Evolutionary conservation across 2,888 invertebrate genomes (phyloP), one percentile per base, ranked within the genome.

Genomic region (Drosophila fulvimacula): DNA sequence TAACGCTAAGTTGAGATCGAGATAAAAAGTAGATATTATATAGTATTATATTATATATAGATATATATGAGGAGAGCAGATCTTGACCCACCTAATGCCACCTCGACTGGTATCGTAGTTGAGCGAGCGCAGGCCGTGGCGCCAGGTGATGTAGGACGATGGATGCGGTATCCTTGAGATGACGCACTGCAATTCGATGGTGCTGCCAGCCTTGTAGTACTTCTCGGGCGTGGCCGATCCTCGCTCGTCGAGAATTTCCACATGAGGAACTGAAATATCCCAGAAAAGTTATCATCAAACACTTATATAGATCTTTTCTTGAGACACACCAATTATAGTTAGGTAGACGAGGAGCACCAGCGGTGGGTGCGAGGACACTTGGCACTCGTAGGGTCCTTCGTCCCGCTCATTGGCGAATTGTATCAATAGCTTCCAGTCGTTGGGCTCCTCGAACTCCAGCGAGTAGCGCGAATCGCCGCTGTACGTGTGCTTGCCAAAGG

Each of bases 201-300:
- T 96, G 80, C 96, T 96, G 36, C 96, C 96, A 81, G 96, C 95
- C 91, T 96, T 96, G 93, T 96, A 96, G 92, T 96, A 96, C 93
- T 96, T 96, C 93, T 96, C 96, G 72, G 95, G 95, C 0, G 96
- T 95, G 41, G 95, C 94, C 36, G 95, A 94, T 17, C 96, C 96
- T 79, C 96, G 94, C 88, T 96, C 96, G 91, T 96, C 97, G 51
- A 96, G 94, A 81, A 97, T 96, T 90, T 96, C 96, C 86, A 96
- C 95, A 90, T 95, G 95, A 88, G 97, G 96, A 90, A 96, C 97
- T 97, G 94, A 46, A 63, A 79, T 5, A 3, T 3, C 3, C n/a
- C 10, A n/a, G 13, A 15, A 10, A n/a, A 10, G 34, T 10, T n/a
- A n/a, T 10, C 15, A 21, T 34, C 6, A 7, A 1, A 3, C 5